Base-by-base conservation (phyloP, 2,113 vertebrate species). In the Nothoprocta perdicaria region DNA sequence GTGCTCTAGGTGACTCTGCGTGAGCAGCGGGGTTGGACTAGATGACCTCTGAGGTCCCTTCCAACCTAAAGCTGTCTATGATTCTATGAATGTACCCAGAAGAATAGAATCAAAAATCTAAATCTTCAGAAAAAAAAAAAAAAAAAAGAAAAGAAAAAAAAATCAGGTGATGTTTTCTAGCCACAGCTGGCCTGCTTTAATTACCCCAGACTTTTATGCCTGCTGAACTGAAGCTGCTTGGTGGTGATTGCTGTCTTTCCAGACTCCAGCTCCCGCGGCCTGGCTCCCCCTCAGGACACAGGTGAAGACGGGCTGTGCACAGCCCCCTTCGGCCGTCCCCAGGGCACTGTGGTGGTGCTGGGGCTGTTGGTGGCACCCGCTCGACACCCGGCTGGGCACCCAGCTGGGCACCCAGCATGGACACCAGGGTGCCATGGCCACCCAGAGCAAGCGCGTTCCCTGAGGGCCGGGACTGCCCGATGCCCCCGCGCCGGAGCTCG, bases 161-260 rank as follows among this genome's bases (percentile, higher is more conserved):
- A 38, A 38, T n/a, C 84, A 88, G 61, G 29, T 61, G 73, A 57
- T 91, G 17, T 83, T 89, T 92, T 83, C 31, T 80, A 65, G 71
- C 65, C 72, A 61, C 68, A 14, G 40, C 1, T 0, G 0, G 48
- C 72, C 80, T 84, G 61, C 53, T 89, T 33, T 83, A 83, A 92
- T 94, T 91, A 94, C 71, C 31, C 14, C 33, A 68, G 50, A 74
- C 33, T 41, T 41, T 85, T 52, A 69, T 63, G 46, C 89, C 89
- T 63, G 61, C 80, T 35, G 61, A 58, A 19, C 12, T 26, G 9
- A 43, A 52, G 67, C 10, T 89, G 55, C 80, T 88, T 43, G 67
- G 61, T 67, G 91, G 84, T 27, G 72, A 80, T 92, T 95, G 87
- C 76, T 94, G 89, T 88, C 76, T 61, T 94, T 89, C 94, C 65